Evolutionary conservation across 1,140 invertebrate genomes (phyloP).

Genomic region (Drosophila tani): DNA sequence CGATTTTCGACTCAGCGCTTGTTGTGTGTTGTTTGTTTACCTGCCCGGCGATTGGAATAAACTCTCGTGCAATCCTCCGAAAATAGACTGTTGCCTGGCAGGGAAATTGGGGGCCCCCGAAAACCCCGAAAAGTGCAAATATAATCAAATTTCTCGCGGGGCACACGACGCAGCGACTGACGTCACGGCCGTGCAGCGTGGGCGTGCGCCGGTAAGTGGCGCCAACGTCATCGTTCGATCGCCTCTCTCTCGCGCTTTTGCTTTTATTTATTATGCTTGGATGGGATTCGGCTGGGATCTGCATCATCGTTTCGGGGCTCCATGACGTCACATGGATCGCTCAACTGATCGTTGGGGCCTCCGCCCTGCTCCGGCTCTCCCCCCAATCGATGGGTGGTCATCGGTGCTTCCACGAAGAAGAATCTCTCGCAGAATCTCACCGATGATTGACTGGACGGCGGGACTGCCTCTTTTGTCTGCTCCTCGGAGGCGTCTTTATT

Average conservation of each 20-base stretch:
- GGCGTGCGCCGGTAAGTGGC: conserved; percentile 48
- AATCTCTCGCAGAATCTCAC: conserved; percentile 41
- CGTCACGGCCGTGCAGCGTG: conserved; percentile 47
- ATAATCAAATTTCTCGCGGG: conserved; percentile 28
- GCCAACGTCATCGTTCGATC: conserved; percentile 58
- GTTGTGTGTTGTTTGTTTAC: conserved; percentile 66
- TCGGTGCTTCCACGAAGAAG: conserved; percentile 29
- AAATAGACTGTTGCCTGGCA: conserved; percentile 62
- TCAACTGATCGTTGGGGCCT: conserved; percentile 8
- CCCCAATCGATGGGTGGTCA: conserved; percentile 53
- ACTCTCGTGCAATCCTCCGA: conserved; percentile 70
- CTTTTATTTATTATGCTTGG: conserved; percentile 32
- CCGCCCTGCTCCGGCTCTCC: background rate
- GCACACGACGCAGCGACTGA: conserved; percentile 52
- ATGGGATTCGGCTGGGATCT: conserved; percentile 17
- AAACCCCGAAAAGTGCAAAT: conserved; percentile 28
- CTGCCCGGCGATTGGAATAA: conserved; percentile 43
- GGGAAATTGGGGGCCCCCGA: conserved; percentile 23
- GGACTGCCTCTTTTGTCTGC: conserved; percentile 45
- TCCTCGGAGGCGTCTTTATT: conserved; percentile 48
- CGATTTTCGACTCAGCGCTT: conserved; percentile 34
- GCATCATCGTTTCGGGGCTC: conserved; percentile 25
- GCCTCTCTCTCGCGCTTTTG: conserved; percentile 15
- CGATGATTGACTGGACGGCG: conserved; percentile 46
- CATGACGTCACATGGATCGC: conserved; percentile 56